Evolutionary conservation across 2,113 vertebrate genomes (phyloP), one percentile per base, ranked within the genome.

Genomic region (Pimephales promelas): DNA sequence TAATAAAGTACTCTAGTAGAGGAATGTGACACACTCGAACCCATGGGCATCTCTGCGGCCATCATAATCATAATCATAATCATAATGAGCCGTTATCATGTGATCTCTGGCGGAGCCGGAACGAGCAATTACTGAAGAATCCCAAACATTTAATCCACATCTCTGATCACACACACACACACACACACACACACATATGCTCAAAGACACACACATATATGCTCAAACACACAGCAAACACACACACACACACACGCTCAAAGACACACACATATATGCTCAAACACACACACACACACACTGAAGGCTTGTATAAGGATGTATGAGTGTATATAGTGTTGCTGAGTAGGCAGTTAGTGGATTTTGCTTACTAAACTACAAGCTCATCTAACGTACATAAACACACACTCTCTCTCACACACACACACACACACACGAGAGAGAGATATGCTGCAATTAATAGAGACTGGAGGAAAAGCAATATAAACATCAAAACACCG

Each of bases 81-180:
- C 40, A 40, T 56, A 56, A 75, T 16, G 31, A 77, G 54, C 1
- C 31, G 1, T 16, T 59, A 77, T 77, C 74, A 77, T 40, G 20
- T 24, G 74, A 77, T 59, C 31, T 77, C 31, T 59, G 31, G 10
- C 59, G 74, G 74, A 56, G 74, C n/a, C 74, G n/a, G 20, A 77
- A 87, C 78, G 62, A 85, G 71, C 90, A 88, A 93, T 90, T 89
- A 92, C 87, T 84, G 79, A 83, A 83, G 24, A 86, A 88, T 89
- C 80, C 91, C 52, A 77, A 77, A 77, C 74, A 76, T 76, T 76
- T 36, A 57, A 77, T 77, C 74, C 28, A n/a, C 74, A 14, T 40
- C 31, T 28, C 18, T 22, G 31, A 68, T 66, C 22, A 11, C 20
- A 5, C 31, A 2, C 9, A 3, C 18, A 36, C 28, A 66, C 8